A percentile compares a stretch with the other conserved stretches of the same genome.
Conservation (phyloP, 2,888 invertebrate genomes). For the Phrixothrix hirtus region DNA sequence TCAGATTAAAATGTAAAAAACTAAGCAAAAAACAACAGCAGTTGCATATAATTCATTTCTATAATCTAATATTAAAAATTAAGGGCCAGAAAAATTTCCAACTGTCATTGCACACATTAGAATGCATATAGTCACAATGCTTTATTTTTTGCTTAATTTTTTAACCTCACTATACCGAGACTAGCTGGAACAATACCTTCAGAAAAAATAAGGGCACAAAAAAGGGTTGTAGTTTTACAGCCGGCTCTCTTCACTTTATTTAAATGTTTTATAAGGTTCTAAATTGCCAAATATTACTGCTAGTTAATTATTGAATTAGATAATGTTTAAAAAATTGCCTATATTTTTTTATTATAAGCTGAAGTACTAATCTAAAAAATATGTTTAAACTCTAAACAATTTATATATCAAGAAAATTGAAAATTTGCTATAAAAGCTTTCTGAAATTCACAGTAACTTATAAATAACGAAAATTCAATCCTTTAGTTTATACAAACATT, state of each 20-base stretch:
- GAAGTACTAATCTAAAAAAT: too few relatives aligned
- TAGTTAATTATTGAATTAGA: too few relatives aligned
- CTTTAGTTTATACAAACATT: too few relatives aligned
- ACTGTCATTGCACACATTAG: slow-evolving; percentile 20
- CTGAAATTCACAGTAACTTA: too few relatives aligned
- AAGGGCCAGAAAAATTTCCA: slow-evolving; percentile 24
- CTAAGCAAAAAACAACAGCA: slow-evolving; percentile 30
- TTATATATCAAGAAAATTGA: too few relatives aligned
- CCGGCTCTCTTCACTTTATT: slow-evolving; percentile 20
- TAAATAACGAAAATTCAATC: too few relatives aligned
- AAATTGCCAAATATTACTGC: too few relatives aligned
- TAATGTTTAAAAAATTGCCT: too few relatives aligned
- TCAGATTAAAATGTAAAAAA: slow-evolving; percentile 36
- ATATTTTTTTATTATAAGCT: too few relatives aligned
- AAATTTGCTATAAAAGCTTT: too few relatives aligned
- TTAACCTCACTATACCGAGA: slow-evolving; percentile 8
- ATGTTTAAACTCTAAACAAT: too few relatives aligned
- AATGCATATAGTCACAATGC: slow-evolving; percentile 14
- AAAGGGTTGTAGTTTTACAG: slow-evolving; percentile 18
- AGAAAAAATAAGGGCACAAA: slow-evolving; percentile 8
- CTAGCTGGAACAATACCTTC: slow-evolving; percentile 3
- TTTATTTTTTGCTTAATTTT: slow-evolving; percentile 19
- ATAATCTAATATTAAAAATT: slow-evolving; percentile 39
- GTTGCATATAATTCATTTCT: slow-evolving; percentile 34
- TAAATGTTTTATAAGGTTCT: too few relatives aligned